A percentile compares a stretch with the other conserved stretches of the same genome.
Conservation (phyloP, 2,113 vertebrate genomes). For the Pungitius pungitius region DNA sequence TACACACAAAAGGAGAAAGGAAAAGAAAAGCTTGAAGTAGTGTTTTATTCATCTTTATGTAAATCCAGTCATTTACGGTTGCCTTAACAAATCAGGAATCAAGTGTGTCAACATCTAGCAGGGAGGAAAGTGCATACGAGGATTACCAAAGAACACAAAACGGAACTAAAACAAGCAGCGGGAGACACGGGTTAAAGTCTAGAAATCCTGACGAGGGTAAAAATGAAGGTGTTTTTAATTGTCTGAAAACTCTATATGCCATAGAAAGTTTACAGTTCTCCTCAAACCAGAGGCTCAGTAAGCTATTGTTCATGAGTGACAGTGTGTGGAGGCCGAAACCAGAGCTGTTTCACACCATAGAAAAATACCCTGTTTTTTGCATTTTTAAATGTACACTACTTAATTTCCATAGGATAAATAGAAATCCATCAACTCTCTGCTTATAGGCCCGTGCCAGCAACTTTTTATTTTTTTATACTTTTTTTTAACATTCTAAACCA, state of each 20-base stretch:
- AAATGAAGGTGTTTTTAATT: constrained; percentile 62
- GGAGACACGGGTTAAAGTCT: constrained; percentile 53
- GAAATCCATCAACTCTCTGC: constrained; percentile 19
- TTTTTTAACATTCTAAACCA: constrained; percentile 40
- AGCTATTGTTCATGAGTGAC: constrained; percentile 53
- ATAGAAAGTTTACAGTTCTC: constrained; percentile 66
- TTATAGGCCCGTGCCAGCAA: neutral
- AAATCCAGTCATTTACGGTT: constrained; percentile 77
- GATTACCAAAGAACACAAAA: constrained; percentile 69
- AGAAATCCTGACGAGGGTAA: constrained; percentile 64
- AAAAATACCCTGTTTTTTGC: constrained; percentile 79
- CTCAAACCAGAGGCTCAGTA: constrained; percentile 42
- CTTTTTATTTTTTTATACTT: neutral
- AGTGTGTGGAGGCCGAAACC: constrained; percentile 48
- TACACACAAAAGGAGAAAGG: constrained; percentile 41
- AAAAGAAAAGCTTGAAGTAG: constrained; percentile 60
- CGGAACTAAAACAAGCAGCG: constrained; percentile 36
- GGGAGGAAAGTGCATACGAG: constrained; percentile 66
- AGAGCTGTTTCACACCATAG: constrained; percentile 65
- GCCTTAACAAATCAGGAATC: constrained; percentile 78
- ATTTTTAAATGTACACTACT: constrained; percentile 62
- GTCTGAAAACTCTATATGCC: constrained; percentile 62
- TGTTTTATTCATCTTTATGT: constrained; percentile 81
- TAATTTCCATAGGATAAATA: constrained; percentile 50
- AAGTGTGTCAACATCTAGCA: constrained; percentile 73